Percentiles rank a stretch among this genome's conserved stretches.
Evolutionary conservation across 2,113 vertebrate species (phyloP).

Genomic region (Chauna torquata): DNA sequence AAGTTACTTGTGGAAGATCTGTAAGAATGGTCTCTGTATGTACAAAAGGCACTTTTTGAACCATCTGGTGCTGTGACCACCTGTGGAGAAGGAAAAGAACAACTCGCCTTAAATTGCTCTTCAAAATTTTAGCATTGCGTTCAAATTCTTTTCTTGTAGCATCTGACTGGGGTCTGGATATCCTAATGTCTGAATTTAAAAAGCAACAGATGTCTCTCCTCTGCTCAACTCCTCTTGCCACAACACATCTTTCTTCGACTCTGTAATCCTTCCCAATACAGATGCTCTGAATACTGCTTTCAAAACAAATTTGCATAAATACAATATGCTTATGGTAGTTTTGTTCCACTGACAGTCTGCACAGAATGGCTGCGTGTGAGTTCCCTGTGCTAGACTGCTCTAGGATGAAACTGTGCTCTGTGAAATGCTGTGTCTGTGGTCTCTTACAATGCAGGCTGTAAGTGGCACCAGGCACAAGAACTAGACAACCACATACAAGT

Average conservation of each 20-base stretch:
- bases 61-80: background rate
- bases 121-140: background rate
- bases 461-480: background rate
- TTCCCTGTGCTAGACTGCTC: background rate
- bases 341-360: background rate
- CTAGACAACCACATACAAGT: background rate
- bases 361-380: background rate
- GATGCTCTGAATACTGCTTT: background rate
- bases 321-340: background rate
- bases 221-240: background rate
- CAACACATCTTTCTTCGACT: background rate
- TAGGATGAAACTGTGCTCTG: background rate
- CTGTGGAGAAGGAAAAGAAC: background rate
- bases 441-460: background rate
- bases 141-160: background rate
- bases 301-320: background rate
- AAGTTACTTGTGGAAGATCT: background rate
- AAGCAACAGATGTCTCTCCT: background rate
- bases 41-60: constrained; percentile 17
- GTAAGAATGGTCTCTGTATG: background rate
- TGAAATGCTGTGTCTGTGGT: background rate
- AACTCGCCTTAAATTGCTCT: background rate
- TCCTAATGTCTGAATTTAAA: background rate
- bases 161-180: background rate
- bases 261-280: background rate